Percentiles rank a stretch among this genome's conserved stretches.
Evolutionary conservation across 1,140 invertebrate species (phyloP).

Genomic region (Hestina assimilis): DNA sequence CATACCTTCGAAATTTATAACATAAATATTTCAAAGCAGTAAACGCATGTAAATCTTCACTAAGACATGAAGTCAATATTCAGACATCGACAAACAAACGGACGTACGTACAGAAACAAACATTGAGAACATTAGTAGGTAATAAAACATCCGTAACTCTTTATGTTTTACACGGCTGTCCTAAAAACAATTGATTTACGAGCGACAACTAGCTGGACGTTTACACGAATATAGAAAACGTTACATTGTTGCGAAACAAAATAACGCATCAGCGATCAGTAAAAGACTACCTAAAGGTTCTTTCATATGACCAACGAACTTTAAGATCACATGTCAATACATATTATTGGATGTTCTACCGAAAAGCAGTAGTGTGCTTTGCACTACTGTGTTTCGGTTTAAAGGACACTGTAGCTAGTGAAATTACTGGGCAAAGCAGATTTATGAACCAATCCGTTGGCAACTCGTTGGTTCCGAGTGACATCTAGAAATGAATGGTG

Average conservation of each 20-base stretch:
- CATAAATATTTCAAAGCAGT: too few species aligned
- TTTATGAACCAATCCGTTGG: too few species aligned
- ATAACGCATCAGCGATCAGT: background rate
- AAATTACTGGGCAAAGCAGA: too few species aligned
- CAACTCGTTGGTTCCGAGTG: too few species aligned
- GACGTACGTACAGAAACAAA: background rate
- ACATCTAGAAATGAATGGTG: too few species aligned
- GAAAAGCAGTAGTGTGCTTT: too few species aligned
- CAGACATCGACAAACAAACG: background rate
- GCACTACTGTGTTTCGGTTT: too few species aligned
- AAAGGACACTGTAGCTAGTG: too few species aligned
- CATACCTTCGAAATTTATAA: too few species aligned
- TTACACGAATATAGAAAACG: conserved; percentile 4
- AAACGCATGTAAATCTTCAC: background rate
- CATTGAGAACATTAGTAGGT: conserved; percentile 1
- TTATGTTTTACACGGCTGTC: conserved; percentile 15
- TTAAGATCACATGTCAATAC: too few species aligned
- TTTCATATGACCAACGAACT: background rate
- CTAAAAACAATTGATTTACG: conserved; percentile 30
- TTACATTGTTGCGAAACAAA: conserved; percentile 8
- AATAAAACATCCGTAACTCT: conserved; percentile 17
- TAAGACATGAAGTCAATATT: background rate
- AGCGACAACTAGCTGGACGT: conserved; percentile 3
- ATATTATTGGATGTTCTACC: too few species aligned
- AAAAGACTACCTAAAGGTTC: background rate